Evolutionary conservation across 2,113 vertebrate genomes (phyloP).

Genomic region (Ciconia maguari): DNA sequence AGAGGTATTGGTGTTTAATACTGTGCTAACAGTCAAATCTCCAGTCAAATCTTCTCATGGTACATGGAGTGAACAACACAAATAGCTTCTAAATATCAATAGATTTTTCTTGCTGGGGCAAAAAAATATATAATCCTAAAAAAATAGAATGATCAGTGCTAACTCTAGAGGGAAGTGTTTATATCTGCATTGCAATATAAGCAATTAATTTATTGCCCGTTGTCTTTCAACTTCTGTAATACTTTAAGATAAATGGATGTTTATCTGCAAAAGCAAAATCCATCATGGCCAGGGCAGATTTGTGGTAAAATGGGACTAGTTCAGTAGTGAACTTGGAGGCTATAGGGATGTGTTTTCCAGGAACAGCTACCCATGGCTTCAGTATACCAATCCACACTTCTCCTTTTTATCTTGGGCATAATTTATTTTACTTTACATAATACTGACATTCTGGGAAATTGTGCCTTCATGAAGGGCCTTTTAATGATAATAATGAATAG

Average conservation of each 20-base stretch:
- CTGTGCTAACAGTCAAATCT: not conserved
- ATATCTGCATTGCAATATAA: not conserved
- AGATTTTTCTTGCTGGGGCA: not conserved
- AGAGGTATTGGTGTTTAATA: not conserved
- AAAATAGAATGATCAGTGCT: not conserved
- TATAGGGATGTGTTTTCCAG: not conserved
- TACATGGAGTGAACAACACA: not conserved
- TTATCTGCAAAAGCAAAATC: not conserved
- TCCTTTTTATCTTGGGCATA: not conserved
- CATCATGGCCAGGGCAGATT: not conserved
- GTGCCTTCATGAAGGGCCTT: not conserved
- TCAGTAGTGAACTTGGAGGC: not conserved
- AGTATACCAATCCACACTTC: not conserved
- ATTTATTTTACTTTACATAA: not conserved
- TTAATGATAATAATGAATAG: not conserved
- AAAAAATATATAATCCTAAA: not conserved
- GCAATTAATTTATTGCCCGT: not conserved
- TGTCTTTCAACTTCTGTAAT: not conserved
- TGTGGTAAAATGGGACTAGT: not conserved
- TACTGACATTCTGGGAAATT: not conserved
- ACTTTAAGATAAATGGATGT: not conserved
- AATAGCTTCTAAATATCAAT: not conserved
- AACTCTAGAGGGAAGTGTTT: not conserved
- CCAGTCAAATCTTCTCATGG: not conserved
- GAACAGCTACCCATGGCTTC: not conserved